Conservation (phyloP, 2,888 invertebrate genomes). For the Trachelus troglodyta region DNA sequence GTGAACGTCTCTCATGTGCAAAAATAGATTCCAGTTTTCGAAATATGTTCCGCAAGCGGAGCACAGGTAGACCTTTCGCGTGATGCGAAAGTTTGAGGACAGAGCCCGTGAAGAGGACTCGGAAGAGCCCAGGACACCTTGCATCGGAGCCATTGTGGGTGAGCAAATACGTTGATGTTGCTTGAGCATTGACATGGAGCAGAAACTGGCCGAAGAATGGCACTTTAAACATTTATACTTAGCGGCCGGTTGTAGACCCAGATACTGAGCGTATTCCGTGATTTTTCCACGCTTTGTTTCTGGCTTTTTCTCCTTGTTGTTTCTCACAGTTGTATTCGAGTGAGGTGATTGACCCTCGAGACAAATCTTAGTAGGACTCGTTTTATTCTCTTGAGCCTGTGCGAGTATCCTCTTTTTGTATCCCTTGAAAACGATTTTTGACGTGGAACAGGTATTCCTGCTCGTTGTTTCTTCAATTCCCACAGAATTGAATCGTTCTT, state of each 20-base stretch:
- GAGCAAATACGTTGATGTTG: constrained; percentile 77
- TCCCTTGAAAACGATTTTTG: constrained; percentile 54
- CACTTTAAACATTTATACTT: constrained; percentile 82
- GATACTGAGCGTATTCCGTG: constrained; percentile 77
- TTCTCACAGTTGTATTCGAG: constrained; percentile 21
- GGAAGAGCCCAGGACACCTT: constrained; percentile 42
- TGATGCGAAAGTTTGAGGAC: constrained; percentile 72
- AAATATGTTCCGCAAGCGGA: constrained; percentile 86
- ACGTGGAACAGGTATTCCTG: constrained; percentile 28
- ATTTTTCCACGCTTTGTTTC: constrained; percentile 54
- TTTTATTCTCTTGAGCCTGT: constrained; percentile 45
- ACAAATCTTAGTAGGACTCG: not conserved
- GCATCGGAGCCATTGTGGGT: constrained; percentile 56
- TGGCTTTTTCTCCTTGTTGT: constrained; percentile 32
- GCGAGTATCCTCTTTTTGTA: constrained; percentile 58
- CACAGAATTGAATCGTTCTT: constrained; percentile 34
- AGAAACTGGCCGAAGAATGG: constrained; percentile 73
- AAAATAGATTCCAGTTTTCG: constrained; percentile 87
- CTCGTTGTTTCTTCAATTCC: constrained; percentile 30
- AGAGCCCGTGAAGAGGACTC: constrained; percentile 63
- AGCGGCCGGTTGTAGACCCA: constrained; percentile 74
- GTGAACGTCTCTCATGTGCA: constrained; percentile 87
- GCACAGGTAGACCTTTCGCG: constrained; percentile 84
- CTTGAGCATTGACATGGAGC: constrained; percentile 75
- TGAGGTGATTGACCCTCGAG: not conserved